phyloP scores from a whole-genome alignment of 2,888 invertebrate species.

The Nomada flava region DNA sequence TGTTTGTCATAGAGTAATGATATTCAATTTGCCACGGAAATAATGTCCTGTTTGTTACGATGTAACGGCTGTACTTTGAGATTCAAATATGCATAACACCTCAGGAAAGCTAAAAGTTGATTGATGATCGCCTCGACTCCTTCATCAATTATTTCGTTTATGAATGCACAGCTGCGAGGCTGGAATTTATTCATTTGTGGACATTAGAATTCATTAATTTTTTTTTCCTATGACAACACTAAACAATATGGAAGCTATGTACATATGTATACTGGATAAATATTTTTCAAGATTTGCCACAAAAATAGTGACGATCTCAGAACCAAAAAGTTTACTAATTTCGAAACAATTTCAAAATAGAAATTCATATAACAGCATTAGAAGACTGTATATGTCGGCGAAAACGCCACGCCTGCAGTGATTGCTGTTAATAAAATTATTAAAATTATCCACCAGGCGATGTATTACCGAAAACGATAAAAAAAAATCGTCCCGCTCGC shows the following conservation, averaged over 20 bases:
- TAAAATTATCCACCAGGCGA: no score
- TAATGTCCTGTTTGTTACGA: constrained; percentile 26
- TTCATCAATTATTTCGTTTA: constrained; percentile 7
- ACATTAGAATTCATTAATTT: constrained; percentile 8
- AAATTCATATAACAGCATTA: no score
- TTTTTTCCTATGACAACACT: background rate
- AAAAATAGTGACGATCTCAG: no score
- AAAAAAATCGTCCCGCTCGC: background rate
- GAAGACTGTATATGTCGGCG: no score
- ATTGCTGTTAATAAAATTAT: no score
- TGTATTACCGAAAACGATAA: background rate
- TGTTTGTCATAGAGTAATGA: constrained; percentile 13
- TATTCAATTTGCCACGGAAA: constrained; percentile 32
- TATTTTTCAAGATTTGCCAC: no score
- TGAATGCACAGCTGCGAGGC: background rate
- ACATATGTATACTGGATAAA: no score
- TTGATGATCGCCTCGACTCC: constrained; percentile 16
- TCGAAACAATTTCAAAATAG: no score
- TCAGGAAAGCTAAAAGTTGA: constrained; percentile 24
- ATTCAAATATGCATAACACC: constrained; percentile 36
- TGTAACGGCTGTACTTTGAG: constrained; percentile 32
- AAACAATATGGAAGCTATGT: background rate
- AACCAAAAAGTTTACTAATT: no score
- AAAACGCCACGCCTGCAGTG: no score
- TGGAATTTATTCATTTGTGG: constrained; percentile 3